Evolutionary conservation across 2,113 vertebrate genomes (phyloP).

Genomic region (Formicarius rufipectus): DNA sequence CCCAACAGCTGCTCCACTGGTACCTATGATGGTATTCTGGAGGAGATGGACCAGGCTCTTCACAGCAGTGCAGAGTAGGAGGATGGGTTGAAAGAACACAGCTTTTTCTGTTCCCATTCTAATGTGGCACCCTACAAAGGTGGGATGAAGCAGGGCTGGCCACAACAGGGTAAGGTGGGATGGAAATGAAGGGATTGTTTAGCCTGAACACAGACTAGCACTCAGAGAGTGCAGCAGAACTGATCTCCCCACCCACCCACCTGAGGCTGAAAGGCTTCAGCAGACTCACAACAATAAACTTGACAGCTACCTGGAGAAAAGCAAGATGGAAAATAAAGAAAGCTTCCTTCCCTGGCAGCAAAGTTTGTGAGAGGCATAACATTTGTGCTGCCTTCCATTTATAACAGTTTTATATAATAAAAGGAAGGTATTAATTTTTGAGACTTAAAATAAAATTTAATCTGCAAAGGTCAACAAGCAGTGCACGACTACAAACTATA

Average conservation of each 20-base stretch:
- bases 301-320: not conserved
- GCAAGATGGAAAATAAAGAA: not conserved
- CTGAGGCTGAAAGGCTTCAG: not conserved
- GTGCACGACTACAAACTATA: not conserved
- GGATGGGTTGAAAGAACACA: not conserved
- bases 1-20: not conserved
- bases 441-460: not conserved
- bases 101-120: not conserved
- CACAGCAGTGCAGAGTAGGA: not conserved
- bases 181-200: not conserved
- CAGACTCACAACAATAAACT: not conserved
- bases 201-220: not conserved
- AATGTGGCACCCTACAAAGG: not conserved
- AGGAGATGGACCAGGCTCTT: not conserved
- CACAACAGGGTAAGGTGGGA: not conserved
- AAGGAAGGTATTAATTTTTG: slow-evolving; percentile 6
- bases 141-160: not conserved
- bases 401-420: not conserved
- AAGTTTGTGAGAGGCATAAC: not conserved
- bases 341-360: not conserved
- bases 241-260: not conserved
- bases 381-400: not conserved
- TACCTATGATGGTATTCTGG: fast-evolving
- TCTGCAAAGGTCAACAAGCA: slow-evolving; percentile 5
- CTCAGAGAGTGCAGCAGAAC: not conserved